Percentiles rank a stretch among this genome's conserved stretches.
These are phyloP conservation scores for Cepaea nemoralis DNA, from an alignment of 1,140 invertebrate genomes.

Conservation along the genomic window DNA sequence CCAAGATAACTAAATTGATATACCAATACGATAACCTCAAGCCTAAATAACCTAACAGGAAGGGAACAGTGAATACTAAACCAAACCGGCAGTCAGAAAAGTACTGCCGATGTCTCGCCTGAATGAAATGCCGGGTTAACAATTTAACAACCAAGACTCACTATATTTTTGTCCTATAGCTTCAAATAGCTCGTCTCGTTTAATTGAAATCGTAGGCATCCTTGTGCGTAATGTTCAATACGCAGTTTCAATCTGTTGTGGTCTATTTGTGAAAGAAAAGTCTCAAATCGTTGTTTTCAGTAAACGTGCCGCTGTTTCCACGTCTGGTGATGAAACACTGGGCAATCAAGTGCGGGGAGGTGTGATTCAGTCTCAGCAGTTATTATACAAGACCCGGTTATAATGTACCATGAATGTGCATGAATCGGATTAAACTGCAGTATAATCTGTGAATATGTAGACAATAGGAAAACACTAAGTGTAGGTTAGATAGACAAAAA, in stretches of 20 bases:
- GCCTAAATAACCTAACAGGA: no score
- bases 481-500: no score
- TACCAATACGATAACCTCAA: neutral
- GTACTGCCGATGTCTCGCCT: no score
- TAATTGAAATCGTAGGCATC: constrained; percentile 92
- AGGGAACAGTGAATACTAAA: no score
- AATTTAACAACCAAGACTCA: constrained; percentile 74
- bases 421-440: no score
- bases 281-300: neutral
- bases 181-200: constrained; percentile 85
- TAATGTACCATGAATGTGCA: no score
- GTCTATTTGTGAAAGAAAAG: neutral
- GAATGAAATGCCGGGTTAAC: neutral
- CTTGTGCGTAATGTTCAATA: neutral
- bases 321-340: neutral
- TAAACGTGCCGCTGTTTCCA: neutral
- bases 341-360: neutral
- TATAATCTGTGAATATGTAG: no score
- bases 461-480: no score
- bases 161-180: constrained; percentile 85
- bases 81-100: no score
- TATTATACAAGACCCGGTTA: no score
- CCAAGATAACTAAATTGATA: neutral
- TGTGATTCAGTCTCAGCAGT: neutral
- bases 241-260: no score